Evolutionary conservation across 2,888 invertebrate species (phyloP).

Genomic region (Macrosoma leucophasiata): DNA sequence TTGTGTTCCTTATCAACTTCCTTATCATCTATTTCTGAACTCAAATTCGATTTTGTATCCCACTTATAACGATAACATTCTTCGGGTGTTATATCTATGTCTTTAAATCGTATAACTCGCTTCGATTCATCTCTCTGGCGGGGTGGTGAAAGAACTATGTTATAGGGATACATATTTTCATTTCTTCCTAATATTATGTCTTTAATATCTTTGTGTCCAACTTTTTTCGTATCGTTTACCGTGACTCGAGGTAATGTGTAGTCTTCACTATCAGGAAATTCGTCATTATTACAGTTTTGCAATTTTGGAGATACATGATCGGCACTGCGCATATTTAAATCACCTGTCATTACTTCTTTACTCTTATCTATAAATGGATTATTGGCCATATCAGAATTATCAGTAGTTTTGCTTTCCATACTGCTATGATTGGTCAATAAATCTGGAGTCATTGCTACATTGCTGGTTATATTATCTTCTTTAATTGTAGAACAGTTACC

Average conservation of each 20-base stretch:
- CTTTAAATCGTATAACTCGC: constrained; percentile 51
- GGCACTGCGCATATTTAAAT: too few species aligned
- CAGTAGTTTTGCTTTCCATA: constrained; percentile 38
- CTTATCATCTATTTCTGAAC: constrained; percentile 7
- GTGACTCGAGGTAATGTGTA: constrained; percentile 47
- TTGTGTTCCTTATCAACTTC: constrained; percentile 23
- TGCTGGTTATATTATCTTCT: constrained; percentile 21
- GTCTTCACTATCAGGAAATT: constrained; percentile 54
- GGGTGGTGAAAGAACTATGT: constrained; percentile 57
- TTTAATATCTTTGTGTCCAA: constrained; percentile 34
- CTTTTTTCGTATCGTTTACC: constrained; percentile 30
- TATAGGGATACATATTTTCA: constrained; percentile 57
- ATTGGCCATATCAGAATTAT: constrained; percentile 21
- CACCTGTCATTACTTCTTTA: too few species aligned
- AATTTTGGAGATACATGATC: constrained; percentile 17
- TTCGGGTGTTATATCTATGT: constrained; percentile 25
- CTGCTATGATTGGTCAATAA: constrained; percentile 75
- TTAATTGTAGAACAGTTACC: constrained; percentile 29
- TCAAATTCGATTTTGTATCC: constrained; percentile 16
- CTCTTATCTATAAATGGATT: constrained; percentile 8
- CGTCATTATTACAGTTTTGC: constrained; percentile 30
- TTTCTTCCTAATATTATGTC: constrained; percentile 61
- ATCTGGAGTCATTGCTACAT: constrained; percentile 68
- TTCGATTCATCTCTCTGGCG: constrained; percentile 44
- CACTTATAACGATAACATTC: constrained; percentile 24